These are phyloP conservation scores for Beroe ovata DNA, from an alignment of 37 sponge, comb jelly and placozoan genomes.

Conservation along the genomic window DNA sequence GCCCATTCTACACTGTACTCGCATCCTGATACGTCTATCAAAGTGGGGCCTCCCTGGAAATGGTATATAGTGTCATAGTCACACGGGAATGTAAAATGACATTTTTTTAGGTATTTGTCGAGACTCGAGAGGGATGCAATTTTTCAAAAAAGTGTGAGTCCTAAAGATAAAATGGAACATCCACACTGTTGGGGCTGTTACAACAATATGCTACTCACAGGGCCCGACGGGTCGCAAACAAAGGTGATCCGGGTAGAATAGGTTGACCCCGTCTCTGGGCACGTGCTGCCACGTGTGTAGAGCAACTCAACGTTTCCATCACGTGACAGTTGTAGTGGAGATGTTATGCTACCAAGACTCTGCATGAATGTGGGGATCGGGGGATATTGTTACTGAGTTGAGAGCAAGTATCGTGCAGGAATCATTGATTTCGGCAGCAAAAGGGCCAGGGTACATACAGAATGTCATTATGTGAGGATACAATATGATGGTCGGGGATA, in stretches of 20 bases:
- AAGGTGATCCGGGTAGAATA: slow-evolving; percentile 49
- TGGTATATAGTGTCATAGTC: too few species aligned
- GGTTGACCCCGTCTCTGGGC: neutral
- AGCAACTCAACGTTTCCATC: slow-evolving; percentile 18
- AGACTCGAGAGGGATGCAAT: too few species aligned
- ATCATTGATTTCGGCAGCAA: too few species aligned
- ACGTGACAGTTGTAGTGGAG: neutral
- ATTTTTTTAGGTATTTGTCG: too few species aligned
- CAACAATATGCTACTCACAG: slow-evolving; percentile 26
- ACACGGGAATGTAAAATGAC: too few species aligned
- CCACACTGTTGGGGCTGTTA: too few species aligned
- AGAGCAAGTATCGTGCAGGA: too few species aligned
- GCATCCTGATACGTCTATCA: neutral
- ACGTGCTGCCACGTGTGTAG: neutral
- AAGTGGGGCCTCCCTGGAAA: neutral
- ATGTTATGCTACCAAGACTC: neutral
- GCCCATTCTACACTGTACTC: slow-evolving; percentile 8
- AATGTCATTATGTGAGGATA: too few species aligned
- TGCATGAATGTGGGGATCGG: neutral
- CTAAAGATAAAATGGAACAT: too few species aligned
- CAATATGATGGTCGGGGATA: too few species aligned
- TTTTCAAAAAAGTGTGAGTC: too few species aligned
- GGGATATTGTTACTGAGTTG: neutral
- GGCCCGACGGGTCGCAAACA: neutral
- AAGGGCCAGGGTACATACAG: too few species aligned